phyloP scores from a whole-genome alignment of 2,888 invertebrate species.

The Lepidochrysops patricia region DNA sequence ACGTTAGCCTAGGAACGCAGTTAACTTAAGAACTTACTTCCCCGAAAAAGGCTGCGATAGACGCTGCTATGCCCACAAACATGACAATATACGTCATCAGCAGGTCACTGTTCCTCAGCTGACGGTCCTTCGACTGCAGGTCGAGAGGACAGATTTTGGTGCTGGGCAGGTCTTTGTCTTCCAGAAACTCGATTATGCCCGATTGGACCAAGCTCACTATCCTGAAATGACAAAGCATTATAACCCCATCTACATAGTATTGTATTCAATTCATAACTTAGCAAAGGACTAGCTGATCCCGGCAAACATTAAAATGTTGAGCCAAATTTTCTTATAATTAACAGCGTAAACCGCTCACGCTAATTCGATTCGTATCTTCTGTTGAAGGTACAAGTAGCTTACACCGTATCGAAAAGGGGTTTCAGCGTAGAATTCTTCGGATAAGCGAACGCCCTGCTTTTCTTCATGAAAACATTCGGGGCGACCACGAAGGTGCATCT shows the following conservation, averaged over 20 bases:
- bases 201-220: constrained; percentile 81
- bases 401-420: constrained; percentile 80
- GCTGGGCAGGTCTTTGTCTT: constrained; percentile 78
- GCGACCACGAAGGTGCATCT: constrained; percentile 87
- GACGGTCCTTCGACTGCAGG: constrained; percentile 85
- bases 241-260: not conserved
- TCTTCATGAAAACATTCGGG: constrained; percentile 77
- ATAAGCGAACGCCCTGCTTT: constrained; percentile 83
- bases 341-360: no score
- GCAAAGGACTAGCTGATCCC: no score
- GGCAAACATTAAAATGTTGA: not conserved
- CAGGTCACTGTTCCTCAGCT: constrained; percentile 83
- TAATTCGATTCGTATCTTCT: no score
- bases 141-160: constrained; percentile 88
- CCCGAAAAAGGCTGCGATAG: constrained; percentile 76
- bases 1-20: no score
- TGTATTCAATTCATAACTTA: no score
- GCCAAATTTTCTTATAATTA: not conserved
- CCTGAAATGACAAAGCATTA: constrained; percentile 52
- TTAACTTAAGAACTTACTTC: no score
- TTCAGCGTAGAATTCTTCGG: constrained; percentile 76
- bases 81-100: constrained; percentile 87
- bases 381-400: constrained; percentile 41
- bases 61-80: constrained; percentile 78
- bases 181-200: constrained; percentile 81